A percentile compares a stretch with the other conserved stretches of the same genome.
Conservation (phyloP, 2,888 invertebrate species). For the Euzophera pinguis region DNA sequence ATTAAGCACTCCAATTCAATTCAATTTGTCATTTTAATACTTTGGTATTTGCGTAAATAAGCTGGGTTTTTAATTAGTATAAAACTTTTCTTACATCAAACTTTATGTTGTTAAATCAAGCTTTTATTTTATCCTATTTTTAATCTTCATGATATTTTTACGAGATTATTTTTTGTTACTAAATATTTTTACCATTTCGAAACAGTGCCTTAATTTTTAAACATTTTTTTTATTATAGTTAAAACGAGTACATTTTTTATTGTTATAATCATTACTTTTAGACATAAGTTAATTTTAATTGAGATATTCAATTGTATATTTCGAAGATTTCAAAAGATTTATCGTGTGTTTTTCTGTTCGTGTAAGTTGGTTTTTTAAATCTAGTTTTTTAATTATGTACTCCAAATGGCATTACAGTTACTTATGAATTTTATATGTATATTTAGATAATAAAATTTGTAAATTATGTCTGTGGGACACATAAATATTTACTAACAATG, state of each 20-base stretch:
- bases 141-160: no score
- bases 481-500: neutral
- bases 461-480: neutral
- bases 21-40: no score
- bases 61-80: no score
- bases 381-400: conserved; percentile 27
- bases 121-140: no score
- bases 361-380: conserved; percentile 3
- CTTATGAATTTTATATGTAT: conserved; percentile 60
- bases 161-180: no score
- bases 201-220: no score
- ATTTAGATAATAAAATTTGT: conserved; percentile 40
- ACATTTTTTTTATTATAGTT: no score
- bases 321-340: conserved; percentile 34
- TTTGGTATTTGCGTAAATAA: no score
- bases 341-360: conserved; percentile 14
- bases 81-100: no score
- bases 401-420: conserved; percentile 60
- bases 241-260: neutral
- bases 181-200: no score
- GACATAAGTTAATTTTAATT: conserved; percentile 16
- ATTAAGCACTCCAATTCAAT: no score
- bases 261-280: neutral
- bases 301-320: conserved; percentile 50
- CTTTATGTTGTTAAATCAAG: no score